A percentile compares a stretch with the other conserved stretches of the same genome.
phyloP scores from a whole-genome alignment of 1,140 invertebrate species.

The Megathymus violae region DNA sequence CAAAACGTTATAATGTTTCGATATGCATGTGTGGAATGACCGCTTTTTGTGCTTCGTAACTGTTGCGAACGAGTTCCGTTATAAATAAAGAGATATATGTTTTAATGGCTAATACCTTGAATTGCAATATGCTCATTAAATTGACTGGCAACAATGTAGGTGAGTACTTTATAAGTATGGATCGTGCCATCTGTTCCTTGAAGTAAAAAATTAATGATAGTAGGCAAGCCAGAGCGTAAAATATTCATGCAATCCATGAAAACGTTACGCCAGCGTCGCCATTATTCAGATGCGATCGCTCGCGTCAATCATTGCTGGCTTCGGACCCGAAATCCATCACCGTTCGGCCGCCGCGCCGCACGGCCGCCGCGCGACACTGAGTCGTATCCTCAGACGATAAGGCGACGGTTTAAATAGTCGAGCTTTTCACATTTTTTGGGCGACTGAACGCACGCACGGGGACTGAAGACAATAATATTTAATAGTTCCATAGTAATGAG shows the following conservation, averaged over 20 bases:
- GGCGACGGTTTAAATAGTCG: no score
- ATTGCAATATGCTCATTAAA: constrained; percentile 3
- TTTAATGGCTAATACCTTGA: no score
- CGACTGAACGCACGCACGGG: constrained; percentile 14
- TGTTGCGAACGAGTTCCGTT: no score
- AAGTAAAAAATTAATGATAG: constrained; percentile 29
- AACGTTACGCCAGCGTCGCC: constrained; percentile 45
- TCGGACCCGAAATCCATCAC: constrained; percentile 47
- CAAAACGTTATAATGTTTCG: no score
- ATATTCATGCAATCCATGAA: constrained; percentile 61
- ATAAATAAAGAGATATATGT: no score
- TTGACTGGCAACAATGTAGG: neutral
- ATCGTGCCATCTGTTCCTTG: constrained; percentile 17
- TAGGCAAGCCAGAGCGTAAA: constrained; percentile 30
- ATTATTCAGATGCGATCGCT: constrained; percentile 54
- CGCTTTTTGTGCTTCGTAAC: no score
- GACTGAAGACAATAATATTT: constrained; percentile 38
- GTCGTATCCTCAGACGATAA: no score
- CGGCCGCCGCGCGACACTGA: no score
- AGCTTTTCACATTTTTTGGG: constrained; percentile 5
- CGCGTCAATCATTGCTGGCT: constrained; percentile 58
- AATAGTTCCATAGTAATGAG: constrained; percentile 64
- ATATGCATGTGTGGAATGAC: no score
- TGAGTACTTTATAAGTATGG: neutral
- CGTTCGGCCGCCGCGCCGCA: constrained; percentile 8